A percentile compares a stretch with the other conserved stretches of the same genome.
phyloP scores from a whole-genome alignment of 2,888 invertebrate species.

The Macrophya alboannulata region DNA sequence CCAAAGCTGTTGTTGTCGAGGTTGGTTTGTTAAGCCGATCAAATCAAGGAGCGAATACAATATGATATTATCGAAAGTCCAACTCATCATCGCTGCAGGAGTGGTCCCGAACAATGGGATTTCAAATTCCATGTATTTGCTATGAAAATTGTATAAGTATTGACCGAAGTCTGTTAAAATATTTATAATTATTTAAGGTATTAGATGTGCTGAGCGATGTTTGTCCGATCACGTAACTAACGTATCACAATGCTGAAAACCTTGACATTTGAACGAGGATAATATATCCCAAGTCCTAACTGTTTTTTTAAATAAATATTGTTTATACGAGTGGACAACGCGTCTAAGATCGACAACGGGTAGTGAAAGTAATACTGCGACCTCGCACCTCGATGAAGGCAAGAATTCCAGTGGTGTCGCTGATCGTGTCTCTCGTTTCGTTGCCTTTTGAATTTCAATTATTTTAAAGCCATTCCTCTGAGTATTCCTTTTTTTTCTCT shows the following conservation, averaged over 20 bases:
- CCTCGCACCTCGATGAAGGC: constrained; percentile 62
- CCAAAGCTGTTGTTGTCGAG: background rate
- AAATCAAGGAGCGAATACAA: background rate
- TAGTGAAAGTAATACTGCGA: constrained; percentile 72
- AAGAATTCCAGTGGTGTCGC: constrained; percentile 60
- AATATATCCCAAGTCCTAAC: background rate
- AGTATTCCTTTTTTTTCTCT: background rate
- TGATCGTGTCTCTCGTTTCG: constrained; percentile 53
- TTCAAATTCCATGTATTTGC: constrained; percentile 56
- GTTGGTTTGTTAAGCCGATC: constrained; percentile 1
- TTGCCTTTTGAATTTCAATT: constrained; percentile 29
- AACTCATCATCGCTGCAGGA: constrained; percentile 53
- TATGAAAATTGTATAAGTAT: constrained; percentile 46
- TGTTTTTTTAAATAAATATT: constrained; percentile 3
- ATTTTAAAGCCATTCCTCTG: background rate
- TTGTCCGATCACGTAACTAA: background rate
- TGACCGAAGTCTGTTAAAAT: constrained; percentile 17
- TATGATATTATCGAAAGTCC: constrained; percentile 32
- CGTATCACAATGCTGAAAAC: background rate
- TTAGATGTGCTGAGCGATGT: background rate
- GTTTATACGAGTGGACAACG: constrained; percentile 54
- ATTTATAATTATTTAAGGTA: background rate
- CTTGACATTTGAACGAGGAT: constrained; percentile 31
- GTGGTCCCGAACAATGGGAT: constrained; percentile 57
- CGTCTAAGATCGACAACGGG: constrained; percentile 54